These are phyloP conservation scores for Philhelius pedissequus DNA, from an alignment of 2,888 invertebrate species.

Conservation along the genomic window DNA sequence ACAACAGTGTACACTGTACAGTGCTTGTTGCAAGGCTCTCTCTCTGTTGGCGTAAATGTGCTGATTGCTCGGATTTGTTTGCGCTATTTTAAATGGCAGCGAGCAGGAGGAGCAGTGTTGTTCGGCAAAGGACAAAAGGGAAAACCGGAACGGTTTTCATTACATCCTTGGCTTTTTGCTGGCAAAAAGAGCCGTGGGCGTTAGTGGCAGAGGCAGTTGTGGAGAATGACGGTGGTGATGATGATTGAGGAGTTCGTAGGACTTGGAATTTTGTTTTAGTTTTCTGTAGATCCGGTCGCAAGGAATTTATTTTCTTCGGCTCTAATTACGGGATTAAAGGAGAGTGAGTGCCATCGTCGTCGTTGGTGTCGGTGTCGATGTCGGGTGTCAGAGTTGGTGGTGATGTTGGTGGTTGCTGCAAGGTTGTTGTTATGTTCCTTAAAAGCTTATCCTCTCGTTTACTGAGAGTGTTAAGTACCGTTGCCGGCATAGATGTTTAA, in stretches of 20 bases:
- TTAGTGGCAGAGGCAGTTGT: background rate
- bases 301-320: slow-evolving; percentile 61
- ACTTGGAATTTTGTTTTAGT: slow-evolving; percentile 39
- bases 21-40: background rate
- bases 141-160: slow-evolving; percentile 62
- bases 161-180: slow-evolving; percentile 62
- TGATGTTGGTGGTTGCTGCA: background rate
- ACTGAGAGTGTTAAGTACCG: slow-evolving; percentile 14
- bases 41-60: slow-evolving; percentile 64
- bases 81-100: slow-evolving; percentile 60
- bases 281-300: slow-evolving; percentile 38
- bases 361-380: background rate
- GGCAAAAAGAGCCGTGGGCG: slow-evolving; percentile 25
- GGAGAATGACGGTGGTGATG: background rate
- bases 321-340: slow-evolving; percentile 63
- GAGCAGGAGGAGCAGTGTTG: background rate
- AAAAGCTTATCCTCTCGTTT: slow-evolving; percentile 4
- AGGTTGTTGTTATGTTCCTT: background rate
- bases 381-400: background rate
- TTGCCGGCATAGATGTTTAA: slow-evolving; percentile 1
- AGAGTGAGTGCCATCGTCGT: background rate
- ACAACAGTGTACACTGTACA: no score
- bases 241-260: slow-evolving; percentile 18
- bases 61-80: slow-evolving; percentile 68
- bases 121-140: slow-evolving; percentile 23